A percentile compares a stretch with the other conserved stretches of the same genome.
phyloP scores from a whole-genome alignment of 64 coral and sea anemone species.

The Montipora cactus region DNA sequence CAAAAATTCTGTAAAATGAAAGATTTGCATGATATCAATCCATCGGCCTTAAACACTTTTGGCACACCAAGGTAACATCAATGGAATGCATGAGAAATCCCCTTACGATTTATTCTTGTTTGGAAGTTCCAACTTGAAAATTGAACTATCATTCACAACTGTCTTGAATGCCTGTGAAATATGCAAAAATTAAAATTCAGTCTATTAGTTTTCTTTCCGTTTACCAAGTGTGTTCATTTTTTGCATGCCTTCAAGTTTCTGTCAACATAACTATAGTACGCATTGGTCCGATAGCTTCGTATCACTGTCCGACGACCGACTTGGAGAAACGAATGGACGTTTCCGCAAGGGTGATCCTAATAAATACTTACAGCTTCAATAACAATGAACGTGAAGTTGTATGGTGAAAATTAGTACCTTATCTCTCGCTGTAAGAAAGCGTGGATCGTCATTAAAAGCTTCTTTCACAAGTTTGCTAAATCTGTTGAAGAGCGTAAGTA shows the following conservation, averaged over 20 bases:
- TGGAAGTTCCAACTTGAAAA: constrained; percentile 94
- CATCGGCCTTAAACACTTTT: background rate
- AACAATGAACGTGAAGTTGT: too few species aligned
- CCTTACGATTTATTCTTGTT: constrained; percentile 93
- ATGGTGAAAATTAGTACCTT: constrained; percentile 43
- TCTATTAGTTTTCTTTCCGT: background rate
- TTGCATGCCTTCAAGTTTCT: too few species aligned
- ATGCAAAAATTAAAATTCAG: background rate
- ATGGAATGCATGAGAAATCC: background rate
- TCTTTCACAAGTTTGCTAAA: constrained; percentile 94
- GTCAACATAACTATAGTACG: too few species aligned
- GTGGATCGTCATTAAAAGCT: constrained; percentile 94
- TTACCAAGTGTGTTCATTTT: background rate
- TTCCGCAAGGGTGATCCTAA: too few species aligned
- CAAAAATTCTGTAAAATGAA: too few species aligned
- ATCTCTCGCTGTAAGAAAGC: constrained; percentile 93
- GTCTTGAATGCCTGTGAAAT: constrained; percentile 89
- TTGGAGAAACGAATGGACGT: too few species aligned
- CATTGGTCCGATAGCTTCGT: too few species aligned
- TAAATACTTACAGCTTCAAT: too few species aligned
- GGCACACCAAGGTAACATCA: background rate
- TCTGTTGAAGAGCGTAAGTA: constrained; percentile 80
- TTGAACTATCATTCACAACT: constrained; percentile 92
- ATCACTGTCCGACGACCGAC: too few species aligned
- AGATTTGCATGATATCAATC: too few species aligned